Conservation (phyloP, 2,113 vertebrate species). For the Clarias batrachus region DNA sequence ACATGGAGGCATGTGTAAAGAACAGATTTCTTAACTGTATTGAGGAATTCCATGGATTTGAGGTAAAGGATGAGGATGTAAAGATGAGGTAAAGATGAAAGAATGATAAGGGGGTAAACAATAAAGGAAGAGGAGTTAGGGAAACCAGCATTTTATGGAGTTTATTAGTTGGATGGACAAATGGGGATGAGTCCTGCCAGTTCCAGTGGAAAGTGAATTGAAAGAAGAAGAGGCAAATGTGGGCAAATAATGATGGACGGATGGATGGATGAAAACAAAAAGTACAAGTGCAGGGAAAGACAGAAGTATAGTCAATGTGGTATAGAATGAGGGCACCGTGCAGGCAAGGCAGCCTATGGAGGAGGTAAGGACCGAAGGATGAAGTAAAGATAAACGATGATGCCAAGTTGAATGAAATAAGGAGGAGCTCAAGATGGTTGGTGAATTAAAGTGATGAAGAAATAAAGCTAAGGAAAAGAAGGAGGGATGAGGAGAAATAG, state of each 20-base stretch:
- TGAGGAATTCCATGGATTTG: neutral
- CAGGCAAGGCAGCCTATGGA: neutral
- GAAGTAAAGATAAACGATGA: neutral
- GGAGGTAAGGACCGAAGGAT: neutral
- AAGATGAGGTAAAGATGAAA: neutral
- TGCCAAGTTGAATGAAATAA: neutral
- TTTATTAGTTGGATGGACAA: neutral
- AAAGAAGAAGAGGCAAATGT: neutral
- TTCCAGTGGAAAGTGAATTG: neutral
- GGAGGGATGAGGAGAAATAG: neutral
- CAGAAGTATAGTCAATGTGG: neutral
- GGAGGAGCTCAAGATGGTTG: neutral
- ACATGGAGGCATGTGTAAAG: neutral
- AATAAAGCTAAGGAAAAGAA: neutral
- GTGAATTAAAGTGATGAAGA: neutral
- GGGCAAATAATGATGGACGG: neutral
- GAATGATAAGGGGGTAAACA: neutral
- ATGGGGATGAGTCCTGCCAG: neutral
- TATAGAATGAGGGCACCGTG: neutral
- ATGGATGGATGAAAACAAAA: neutral
- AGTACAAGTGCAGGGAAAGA: neutral
- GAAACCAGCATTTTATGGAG: neutral
- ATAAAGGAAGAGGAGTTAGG: neutral
- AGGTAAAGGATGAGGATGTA: neutral
- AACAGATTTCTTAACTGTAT: neutral